Conservation (phyloP, 1,140 invertebrate species). For the Bombus terrestris region DNA sequence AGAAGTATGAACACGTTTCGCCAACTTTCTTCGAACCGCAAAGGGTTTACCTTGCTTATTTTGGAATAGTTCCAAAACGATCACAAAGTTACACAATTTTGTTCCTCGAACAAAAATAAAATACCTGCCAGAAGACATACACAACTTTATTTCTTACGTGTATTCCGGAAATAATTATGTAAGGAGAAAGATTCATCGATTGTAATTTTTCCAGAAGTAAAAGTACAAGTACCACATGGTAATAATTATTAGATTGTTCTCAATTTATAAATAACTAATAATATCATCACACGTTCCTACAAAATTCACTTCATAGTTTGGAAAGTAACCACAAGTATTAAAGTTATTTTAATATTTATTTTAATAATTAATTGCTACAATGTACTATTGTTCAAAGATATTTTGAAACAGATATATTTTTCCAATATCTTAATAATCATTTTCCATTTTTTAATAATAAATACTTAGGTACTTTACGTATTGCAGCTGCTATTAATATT, state of each 20-base stretch:
- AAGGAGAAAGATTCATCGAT: conserved; percentile 1
- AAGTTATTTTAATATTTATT: no score
- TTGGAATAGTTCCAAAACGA: not conserved
- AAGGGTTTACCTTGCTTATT: not conserved
- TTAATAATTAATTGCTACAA: not conserved
- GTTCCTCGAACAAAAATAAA: not conserved
- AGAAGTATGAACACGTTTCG: not conserved
- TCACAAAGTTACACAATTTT: not conserved
- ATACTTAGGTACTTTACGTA: not conserved
- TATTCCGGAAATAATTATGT: conserved; percentile 2
- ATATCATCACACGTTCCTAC: no score
- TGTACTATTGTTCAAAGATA: no score
- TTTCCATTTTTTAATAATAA: not conserved
- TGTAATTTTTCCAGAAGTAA: not conserved
- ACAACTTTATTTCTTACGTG: not conserved
- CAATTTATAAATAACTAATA: no score
- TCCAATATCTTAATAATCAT: not conserved
- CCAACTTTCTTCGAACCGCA: not conserved
- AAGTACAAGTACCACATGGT: no score
- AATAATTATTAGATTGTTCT: not conserved
- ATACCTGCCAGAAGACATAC: not conserved
- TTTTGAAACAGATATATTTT: not conserved
- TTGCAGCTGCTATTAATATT: not conserved
- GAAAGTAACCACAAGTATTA: no score
- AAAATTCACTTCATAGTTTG: no score